Percentiles rank a stretch among this genome's conserved stretches.
Evolutionary conservation across 2,113 vertebrate species (phyloP).

Genomic region (Paedocypris sp.): DNA sequence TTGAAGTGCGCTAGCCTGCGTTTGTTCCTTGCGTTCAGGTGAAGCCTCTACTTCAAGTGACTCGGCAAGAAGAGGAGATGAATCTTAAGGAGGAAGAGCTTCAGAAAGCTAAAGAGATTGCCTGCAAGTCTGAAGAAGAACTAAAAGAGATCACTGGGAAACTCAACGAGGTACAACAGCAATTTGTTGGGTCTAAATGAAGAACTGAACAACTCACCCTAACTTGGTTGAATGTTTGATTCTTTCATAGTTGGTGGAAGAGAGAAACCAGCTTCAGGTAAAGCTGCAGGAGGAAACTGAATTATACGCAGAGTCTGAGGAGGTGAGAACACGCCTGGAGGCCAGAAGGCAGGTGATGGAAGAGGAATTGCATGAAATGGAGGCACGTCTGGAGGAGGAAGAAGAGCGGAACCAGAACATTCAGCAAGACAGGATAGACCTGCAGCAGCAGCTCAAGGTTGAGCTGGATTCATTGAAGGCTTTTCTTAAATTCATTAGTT

Average conservation of each 20-base stretch:
- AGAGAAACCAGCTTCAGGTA: conserved; percentile 71
- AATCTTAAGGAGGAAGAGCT: conserved; percentile 89
- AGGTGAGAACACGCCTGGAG: conserved; percentile 78
- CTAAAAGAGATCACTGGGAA: conserved; percentile 79
- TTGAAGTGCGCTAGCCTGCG: not conserved
- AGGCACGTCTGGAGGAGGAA: conserved; percentile 84
- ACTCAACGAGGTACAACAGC: conserved; percentile 74
- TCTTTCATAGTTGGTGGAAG: conserved; percentile 58
- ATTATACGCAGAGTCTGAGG: conserved; percentile 78
- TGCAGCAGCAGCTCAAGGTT: conserved; percentile 87
- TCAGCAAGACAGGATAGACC: conserved; percentile 80
- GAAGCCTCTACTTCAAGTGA: conserved; percentile 92
- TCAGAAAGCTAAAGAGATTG: conserved; percentile 67
- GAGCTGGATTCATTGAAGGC: no score
- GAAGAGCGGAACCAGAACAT: conserved; percentile 72
- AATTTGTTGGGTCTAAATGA: no score
- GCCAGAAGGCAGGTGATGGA: conserved; percentile 90
- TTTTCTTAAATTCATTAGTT: no score
- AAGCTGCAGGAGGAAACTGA: conserved; percentile 85
- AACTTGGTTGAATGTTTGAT: not conserved
- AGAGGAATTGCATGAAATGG: conserved; percentile 91
- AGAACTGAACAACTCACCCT: not conserved
- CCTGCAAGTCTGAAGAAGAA: conserved; percentile 69
- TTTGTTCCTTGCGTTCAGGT: conserved; percentile 60
- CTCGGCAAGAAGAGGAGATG: conserved; percentile 94